A percentile compares a stretch with the other conserved stretches of the same genome.
Evolutionary conservation across 2,888 invertebrate genomes (phyloP).

Genomic region (Rhamnusium bicolor): DNA sequence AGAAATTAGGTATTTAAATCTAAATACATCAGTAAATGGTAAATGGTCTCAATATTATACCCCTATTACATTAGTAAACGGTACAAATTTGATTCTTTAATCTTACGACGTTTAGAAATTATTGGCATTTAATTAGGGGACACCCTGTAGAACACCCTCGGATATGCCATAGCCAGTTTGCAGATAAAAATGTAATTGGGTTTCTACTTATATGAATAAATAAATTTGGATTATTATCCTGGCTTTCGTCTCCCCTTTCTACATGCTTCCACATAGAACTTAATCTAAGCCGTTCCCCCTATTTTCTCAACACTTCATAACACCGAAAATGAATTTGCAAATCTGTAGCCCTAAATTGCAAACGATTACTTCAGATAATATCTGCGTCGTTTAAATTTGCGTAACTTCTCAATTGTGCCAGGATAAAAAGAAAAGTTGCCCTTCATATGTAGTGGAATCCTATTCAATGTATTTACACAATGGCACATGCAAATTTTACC

Average conservation of each 20-base stretch:
- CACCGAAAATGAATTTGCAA: conserved; percentile 21
- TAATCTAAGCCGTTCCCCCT: conserved; percentile 16
- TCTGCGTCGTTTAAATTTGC: conserved; percentile 33
- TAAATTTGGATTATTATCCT: neutral
- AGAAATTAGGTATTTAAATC: too few relatives aligned
- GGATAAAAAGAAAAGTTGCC: conserved; percentile 8
- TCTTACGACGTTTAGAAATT: too few relatives aligned
- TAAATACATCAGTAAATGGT: too few relatives aligned
- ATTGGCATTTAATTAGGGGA: too few relatives aligned
- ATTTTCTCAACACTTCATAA: conserved; percentile 19
- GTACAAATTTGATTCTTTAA: too few relatives aligned
- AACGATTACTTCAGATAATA: conserved; percentile 15
- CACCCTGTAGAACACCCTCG: too few relatives aligned
- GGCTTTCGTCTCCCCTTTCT: neutral
- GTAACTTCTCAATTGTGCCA: conserved; percentile 38
- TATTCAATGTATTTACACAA: conserved; percentile 41
- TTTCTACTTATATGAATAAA: too few relatives aligned
- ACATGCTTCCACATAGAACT: neutral
- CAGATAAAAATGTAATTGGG: too few relatives aligned
- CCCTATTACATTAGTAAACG: too few relatives aligned
- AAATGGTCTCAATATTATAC: too few relatives aligned
- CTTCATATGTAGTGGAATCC: conserved; percentile 20
- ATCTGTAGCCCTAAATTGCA: conserved; percentile 17
- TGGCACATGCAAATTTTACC: conserved; percentile 47
- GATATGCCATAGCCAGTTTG: too few relatives aligned